Conservation (phyloP, 2,888 invertebrate genomes). For the Ferrisia virgata region DNA sequence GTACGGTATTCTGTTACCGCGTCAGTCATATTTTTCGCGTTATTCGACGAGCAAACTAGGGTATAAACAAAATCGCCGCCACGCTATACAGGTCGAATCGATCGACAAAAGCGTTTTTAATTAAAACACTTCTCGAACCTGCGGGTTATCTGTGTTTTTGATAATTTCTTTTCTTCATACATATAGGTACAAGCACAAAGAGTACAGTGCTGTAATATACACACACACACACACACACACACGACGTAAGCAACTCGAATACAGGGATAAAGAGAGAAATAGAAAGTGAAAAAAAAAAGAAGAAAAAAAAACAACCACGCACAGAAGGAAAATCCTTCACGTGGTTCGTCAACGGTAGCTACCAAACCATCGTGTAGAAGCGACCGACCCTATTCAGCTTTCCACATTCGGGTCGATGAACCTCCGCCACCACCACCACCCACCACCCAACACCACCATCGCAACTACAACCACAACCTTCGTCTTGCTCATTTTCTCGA, state of each 20-base stretch:
- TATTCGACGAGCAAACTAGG: not conserved
- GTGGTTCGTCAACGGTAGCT: not conserved
- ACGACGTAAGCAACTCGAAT: not conserved
- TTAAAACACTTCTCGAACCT: not conserved
- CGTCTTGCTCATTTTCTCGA: not conserved
- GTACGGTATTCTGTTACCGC: not conserved
- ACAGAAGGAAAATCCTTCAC: not conserved
- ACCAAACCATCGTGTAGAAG: not conserved
- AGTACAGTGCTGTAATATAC: too few relatives aligned
- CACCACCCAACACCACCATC: not conserved
- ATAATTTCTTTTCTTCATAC: not conserved
- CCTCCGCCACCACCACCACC: not conserved
- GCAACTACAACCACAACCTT: not conserved
- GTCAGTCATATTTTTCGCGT: not conserved
- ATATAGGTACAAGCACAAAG: not conserved
- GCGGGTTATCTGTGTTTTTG: not conserved
- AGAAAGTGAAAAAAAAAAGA: not conserved
- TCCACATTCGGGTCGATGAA: constrained; percentile 29
- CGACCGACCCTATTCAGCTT: constrained; percentile 9
- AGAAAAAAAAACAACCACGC: not conserved
- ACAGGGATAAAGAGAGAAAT: not conserved
- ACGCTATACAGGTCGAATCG: not conserved
- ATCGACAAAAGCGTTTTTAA: not conserved
- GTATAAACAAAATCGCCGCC: not conserved
- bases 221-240: too few relatives aligned